Percentiles rank a stretch among this genome's conserved stretches.
phyloP scores from a whole-genome alignment of 2,888 invertebrate genomes.

The Theretra japonica region DNA sequence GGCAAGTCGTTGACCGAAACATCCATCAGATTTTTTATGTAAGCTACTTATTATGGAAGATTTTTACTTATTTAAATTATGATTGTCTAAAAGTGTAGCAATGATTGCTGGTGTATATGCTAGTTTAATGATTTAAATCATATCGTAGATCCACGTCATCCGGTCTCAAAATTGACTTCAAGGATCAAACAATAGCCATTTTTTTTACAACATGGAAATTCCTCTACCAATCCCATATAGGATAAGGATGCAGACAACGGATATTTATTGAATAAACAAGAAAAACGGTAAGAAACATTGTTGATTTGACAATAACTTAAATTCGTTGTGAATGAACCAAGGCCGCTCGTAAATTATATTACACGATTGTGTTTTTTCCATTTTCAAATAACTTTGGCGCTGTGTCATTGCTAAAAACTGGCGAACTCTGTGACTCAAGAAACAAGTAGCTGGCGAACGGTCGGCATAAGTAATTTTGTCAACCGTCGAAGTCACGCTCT shows the following conservation, averaged over 20 bases:
- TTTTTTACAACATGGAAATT: neutral
- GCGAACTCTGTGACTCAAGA: no score
- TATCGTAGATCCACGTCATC: no score
- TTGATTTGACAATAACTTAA: neutral
- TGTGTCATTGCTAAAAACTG: neutral
- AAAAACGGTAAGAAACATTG: neutral
- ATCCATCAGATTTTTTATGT: neutral
- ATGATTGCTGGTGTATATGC: neutral
- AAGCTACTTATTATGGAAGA: neutral
- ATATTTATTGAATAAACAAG: neutral
- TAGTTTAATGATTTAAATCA: no score
- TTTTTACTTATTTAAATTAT: neutral
- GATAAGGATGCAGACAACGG: neutral
- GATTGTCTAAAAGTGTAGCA: neutral
- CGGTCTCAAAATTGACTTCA: no score
- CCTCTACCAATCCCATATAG: neutral
- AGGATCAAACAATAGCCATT: neutral
- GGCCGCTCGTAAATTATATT: neutral
- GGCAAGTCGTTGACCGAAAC: neutral
- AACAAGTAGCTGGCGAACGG: no score
- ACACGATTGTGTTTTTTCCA: neutral
- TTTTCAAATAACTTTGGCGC: neutral
- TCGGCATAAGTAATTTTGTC: no score
- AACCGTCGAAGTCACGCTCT: no score
- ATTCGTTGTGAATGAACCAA: constrained; percentile 1